Base-by-base conservation (phyloP, 2,888 invertebrate species). In the Pristionchus maxplancki region DNA sequence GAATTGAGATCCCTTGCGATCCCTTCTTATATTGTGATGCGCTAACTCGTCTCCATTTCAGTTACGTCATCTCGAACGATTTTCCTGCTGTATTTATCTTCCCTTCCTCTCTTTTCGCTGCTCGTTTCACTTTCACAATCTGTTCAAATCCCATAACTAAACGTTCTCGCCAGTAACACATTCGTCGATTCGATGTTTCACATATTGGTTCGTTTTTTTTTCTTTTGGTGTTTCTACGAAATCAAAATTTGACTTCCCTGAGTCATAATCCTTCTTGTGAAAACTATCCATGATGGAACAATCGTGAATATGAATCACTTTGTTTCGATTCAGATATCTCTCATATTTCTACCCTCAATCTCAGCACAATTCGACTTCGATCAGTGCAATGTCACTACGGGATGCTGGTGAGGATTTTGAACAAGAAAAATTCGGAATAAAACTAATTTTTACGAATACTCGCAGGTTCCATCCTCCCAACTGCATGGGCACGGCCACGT, bases 301-400 rank as follows among this genome's bases (percentile, higher is more conserved):
- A 71, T 31, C 13, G 71, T 6, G 11, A 20, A 11, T 17, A 20
- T 78, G 78, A 78, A 11, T 44, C 78, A 44, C 28, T 20, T 24
- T 44, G 78, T 44, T 78, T 40, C 78, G 17, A 24, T 85, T 64
- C 62, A 85, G 85, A 64, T 85, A 64, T 85, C 64, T n/a, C 85
- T 64, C n/a, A 31, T 28, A 15, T 85, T 85, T 62, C 40, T 64
- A 6, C 64, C 64, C 15, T 34, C 62, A 6, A 15, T 34, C 53
- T 40, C 50, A 9, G 34, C 89, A 53, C 58, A 71, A 58, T 71
- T 53, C 64, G 89, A 89, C 50, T 91, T 91, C 64, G 88, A 88
- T 37, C 89, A 90, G 78, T 92, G 92, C 88, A 92, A 92, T 84
- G 90, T 90, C 37, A 91, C 92, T 2, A 81, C 89, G 17, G 90